Percentiles rank a stretch among this genome's conserved stretches.
Evolutionary conservation across 2,113 vertebrate genomes (phyloP).

Genomic region (Phylloscopus trochiloides): DNA sequence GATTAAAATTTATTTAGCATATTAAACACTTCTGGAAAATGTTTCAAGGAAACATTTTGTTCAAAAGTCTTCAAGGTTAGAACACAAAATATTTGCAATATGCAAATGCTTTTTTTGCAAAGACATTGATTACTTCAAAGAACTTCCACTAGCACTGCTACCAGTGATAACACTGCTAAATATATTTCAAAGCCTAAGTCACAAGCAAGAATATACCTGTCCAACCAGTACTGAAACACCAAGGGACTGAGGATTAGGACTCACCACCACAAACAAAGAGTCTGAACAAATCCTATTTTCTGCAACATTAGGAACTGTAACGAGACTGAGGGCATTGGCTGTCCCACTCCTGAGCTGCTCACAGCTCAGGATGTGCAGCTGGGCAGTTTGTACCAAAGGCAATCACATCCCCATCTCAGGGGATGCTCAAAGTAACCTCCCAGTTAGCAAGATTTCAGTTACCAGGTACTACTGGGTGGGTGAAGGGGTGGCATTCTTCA

Average conservation of each 20-base stretch:
- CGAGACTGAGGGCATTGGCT: not conserved
- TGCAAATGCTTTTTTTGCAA: not conserved
- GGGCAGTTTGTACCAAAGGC: not conserved
- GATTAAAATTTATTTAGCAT: slow-evolving; percentile 16
- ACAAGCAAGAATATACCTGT: not conserved
- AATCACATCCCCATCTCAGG: not conserved
- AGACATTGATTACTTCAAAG: not conserved
- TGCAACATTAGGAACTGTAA: not conserved
- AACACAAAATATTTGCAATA: not conserved
- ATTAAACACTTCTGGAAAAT: not conserved
- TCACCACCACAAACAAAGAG: not conserved
- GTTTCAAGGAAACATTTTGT: not conserved
- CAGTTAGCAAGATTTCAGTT: not conserved
- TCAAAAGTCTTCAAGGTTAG: not conserved
- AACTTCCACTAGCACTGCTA: not conserved
- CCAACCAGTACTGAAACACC: not conserved
- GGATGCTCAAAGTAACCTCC: not conserved
- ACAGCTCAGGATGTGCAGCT: not conserved
- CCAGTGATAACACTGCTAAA: not conserved
- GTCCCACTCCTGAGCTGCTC: not conserved
- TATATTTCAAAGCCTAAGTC: not conserved
- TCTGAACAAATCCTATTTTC: not conserved
- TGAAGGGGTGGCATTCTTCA: not conserved
- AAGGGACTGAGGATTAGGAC: accelerated
- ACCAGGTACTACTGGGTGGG: not conserved